Evolutionary conservation across 2,113 vertebrate species (phyloP), one percentile per base, ranked within the genome.

Genomic region (Eretmochelys imbricata): DNA sequence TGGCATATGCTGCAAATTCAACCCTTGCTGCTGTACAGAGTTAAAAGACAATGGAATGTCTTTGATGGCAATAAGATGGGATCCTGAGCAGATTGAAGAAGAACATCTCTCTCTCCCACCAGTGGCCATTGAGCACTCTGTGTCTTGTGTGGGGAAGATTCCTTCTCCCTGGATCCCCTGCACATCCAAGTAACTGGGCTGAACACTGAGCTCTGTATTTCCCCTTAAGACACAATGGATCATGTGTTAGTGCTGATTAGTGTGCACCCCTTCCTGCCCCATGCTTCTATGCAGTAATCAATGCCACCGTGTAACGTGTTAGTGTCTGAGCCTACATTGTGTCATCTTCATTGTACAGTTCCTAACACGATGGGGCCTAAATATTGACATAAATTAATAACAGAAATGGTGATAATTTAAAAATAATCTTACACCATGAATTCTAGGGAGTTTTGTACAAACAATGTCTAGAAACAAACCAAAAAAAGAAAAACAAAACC

Each of bases 391-490:
- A 17, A 22, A 16, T 78, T 75, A 2, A 31, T 81, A 49, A 3
- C 55, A 84, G 4, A 11, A 84, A 46, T 55, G 55, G 1, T 49
- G 85, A 80, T 91, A 1, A 29, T 75, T 89, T 83, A 84, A 79
- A 82, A 48, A 69, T n/a, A 85, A 86, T 19, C 20, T 80, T 83
- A 81, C 6, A 49, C 3, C 79, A 4, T 57, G 24, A 42, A 51
- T 88, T 94, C 89, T 69, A 82, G 65, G n/a, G n/a, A 38, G 8
- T 54, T 20, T 89, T 86, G 27, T 81, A 24, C 82, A 3, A 16
- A 1, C 76, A 89, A 89, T 86, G 29, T 84, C 46, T 82, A 87
- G 82, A 8, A 69, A 0, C 69, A 50, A 46, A 10, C 81, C 91
- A 20, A 2, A 75, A 92, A 94, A 75, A 50, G 5, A 31, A 59